Evolutionary conservation across 2,113 vertebrate species (phyloP).

Genomic region (Symphodus melops): DNA sequence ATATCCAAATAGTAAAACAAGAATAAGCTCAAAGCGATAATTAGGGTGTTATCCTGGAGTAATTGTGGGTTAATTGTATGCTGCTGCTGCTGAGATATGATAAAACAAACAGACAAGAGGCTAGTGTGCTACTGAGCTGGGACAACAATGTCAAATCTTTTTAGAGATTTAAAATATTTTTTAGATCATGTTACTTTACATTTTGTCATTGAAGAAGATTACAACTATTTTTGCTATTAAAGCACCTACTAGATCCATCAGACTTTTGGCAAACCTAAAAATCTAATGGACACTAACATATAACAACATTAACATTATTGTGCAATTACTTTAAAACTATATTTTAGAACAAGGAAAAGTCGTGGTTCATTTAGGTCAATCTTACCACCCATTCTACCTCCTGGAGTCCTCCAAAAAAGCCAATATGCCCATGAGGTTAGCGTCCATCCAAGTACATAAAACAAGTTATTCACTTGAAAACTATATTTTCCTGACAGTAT

Average conservation of each 20-base stretch:
- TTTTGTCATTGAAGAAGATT: too few species aligned
- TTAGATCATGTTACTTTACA: too few species aligned
- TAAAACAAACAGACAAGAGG: constrained; percentile 39
- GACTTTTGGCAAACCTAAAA: neutral
- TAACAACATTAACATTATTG: too few species aligned
- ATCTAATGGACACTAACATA: neutral
- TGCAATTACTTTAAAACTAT: too few species aligned
- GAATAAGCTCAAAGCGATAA: constrained; percentile 45
- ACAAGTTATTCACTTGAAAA: constrained; percentile 72
- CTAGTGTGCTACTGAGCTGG: neutral
- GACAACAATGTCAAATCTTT: neutral
- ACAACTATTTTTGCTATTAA: neutral
- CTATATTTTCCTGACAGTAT: constrained; percentile 62
- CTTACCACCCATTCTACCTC: constrained; percentile 34
- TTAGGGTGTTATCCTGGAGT: constrained; percentile 43
- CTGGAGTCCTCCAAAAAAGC: constrained; percentile 20
- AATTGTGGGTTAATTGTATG: constrained; percentile 64
- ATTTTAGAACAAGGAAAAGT: too few species aligned
- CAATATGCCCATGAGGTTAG: constrained; percentile 38
- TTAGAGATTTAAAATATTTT: neutral
- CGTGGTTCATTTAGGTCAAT: constrained; percentile 9
- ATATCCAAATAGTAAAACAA: constrained; percentile 15
- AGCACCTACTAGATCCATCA: neutral
- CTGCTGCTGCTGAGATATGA: constrained; percentile 51
- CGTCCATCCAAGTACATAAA: constrained; percentile 57